These are phyloP conservation scores for Laticauda colubrina DNA, from an alignment of 2,113 vertebrate species.

Conservation along the genomic window DNA sequence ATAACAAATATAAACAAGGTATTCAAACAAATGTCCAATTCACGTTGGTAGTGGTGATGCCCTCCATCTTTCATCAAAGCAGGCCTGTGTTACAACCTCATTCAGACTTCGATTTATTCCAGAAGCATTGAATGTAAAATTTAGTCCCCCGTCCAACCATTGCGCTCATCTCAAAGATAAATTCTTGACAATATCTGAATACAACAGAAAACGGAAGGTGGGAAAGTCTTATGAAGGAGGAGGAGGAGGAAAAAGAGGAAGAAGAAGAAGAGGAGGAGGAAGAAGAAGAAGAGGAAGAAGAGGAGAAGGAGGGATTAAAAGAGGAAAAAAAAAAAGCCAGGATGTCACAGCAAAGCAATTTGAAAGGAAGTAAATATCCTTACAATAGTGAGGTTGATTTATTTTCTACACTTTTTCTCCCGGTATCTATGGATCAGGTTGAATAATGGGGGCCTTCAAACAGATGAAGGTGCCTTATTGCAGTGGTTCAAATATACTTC, in stretches of 20 bases:
- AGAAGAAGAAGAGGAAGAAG: too few relatives aligned
- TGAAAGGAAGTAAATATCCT: background rate
- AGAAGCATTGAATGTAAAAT: slow-evolving; percentile 61
- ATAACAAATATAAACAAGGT: slow-evolving; percentile 79
- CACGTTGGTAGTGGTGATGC: slow-evolving; percentile 66
- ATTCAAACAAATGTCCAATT: slow-evolving; percentile 72
- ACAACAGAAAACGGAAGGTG: slow-evolving; percentile 53
- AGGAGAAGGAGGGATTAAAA: background rate
- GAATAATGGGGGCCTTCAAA: slow-evolving; percentile 7
- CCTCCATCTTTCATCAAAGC: slow-evolving; percentile 55
- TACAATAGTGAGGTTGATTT: slow-evolving; percentile 32
- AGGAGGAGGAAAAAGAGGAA: background rate
- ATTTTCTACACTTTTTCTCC: slow-evolving; percentile 23
- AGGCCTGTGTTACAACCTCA: slow-evolving; percentile 48
- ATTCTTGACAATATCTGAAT: slow-evolving; percentile 74
- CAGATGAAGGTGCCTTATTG: background rate
- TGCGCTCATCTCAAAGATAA: slow-evolving; percentile 72
- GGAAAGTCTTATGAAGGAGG: slow-evolving; percentile 53
- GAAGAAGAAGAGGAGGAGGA: slow-evolving; percentile 34
- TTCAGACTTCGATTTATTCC: slow-evolving; percentile 64
- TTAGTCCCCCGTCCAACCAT: slow-evolving; percentile 61
- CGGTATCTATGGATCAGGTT: background rate
- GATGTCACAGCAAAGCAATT: slow-evolving; percentile 24
- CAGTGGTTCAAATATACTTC: background rate
- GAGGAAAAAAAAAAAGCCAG: slow-evolving; percentile 19